Evolutionary conservation across 2,113 vertebrate species (phyloP).

Genomic region (Varanus komodoensis): DNA sequence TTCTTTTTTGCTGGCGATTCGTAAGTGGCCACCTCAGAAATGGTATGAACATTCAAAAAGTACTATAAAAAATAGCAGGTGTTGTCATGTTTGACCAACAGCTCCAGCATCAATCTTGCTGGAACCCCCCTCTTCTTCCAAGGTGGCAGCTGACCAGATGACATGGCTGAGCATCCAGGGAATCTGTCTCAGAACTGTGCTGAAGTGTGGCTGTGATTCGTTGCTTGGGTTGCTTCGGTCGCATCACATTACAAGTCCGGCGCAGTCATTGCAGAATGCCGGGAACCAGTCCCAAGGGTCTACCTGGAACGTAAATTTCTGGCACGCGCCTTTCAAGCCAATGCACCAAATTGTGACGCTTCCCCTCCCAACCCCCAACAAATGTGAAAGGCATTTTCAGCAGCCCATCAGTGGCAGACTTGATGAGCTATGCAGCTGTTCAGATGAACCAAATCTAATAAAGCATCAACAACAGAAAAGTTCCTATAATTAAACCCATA

Average conservation of each 20-base stretch:
- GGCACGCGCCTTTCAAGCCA: not conserved
- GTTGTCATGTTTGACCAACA: not conserved
- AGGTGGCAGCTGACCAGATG: not conserved
- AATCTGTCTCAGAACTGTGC: not conserved
- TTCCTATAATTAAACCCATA: not conserved
- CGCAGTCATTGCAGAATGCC: rapidly evolving
- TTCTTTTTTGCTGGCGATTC: too few relatives aligned
- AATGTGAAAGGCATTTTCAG: not conserved
- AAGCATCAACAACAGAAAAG: not conserved
- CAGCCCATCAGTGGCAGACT: not conserved
- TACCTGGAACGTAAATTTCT: not conserved
- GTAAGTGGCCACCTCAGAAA: too few relatives aligned
- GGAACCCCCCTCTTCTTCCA: not conserved
- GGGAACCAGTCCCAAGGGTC: not conserved
- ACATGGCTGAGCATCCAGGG: conserved; percentile 8
- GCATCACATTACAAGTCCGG: conserved; percentile 9
- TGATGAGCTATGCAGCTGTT: not conserved
- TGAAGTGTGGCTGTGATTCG: conserved; percentile 5
- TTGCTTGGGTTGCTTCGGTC: not conserved
- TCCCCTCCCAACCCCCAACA: not conserved
- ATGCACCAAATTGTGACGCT: not conserved
- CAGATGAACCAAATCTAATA: not conserved
- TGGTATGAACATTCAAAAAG: not conserved
- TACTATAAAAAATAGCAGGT: not conserved
- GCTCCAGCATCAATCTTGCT: conserved; percentile 13